A percentile compares a stretch with the other conserved stretches of the same genome.
Evolutionary conservation across 2,888 invertebrate genomes (phyloP).

Genomic region (Papilio gigon): DNA sequence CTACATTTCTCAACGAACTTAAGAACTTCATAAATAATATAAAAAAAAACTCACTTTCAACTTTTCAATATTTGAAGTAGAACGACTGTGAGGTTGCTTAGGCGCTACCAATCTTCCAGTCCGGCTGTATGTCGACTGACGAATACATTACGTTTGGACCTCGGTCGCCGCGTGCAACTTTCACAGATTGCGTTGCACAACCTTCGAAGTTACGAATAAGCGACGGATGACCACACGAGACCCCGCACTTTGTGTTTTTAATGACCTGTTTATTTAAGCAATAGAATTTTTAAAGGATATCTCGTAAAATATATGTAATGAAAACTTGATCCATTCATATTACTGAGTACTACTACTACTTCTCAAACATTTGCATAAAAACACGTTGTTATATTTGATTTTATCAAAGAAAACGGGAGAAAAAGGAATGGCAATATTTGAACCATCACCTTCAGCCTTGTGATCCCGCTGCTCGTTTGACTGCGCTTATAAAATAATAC

Average conservation of each 20-base stretch:
- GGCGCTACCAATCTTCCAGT: conserved; percentile 50
- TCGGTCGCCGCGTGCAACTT: conserved; percentile 59
- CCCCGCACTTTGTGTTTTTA: conserved; percentile 29
- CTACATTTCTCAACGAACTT: not conserved
- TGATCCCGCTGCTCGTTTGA: no score
- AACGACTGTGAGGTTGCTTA: conserved; percentile 28
- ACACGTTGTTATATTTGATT: no score
- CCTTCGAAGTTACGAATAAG: conserved; percentile 68
- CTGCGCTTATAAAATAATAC: no score
- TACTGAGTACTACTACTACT: no score
- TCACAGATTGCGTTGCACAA: conserved; percentile 73
- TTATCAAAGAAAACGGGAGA: no score
- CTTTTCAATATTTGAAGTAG: not conserved
- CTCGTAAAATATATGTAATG: not conserved
- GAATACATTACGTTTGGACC: conserved; percentile 51
- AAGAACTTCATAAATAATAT: not conserved
- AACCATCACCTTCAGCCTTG: no score
- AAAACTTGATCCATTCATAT: not conserved
- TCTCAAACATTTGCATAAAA: no score
- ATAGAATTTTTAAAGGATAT: not conserved
- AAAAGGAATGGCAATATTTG: no score
- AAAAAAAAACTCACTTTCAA: conserved; percentile 20
- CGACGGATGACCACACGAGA: conserved; percentile 46
- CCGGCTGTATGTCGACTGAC: conserved; percentile 49
- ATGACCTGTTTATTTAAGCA: not conserved